A percentile compares a stretch with the other conserved stretches of the same genome.
Evolutionary conservation across 1,140 invertebrate genomes (phyloP).

Genomic region (Nephotettix cincticeps): DNA sequence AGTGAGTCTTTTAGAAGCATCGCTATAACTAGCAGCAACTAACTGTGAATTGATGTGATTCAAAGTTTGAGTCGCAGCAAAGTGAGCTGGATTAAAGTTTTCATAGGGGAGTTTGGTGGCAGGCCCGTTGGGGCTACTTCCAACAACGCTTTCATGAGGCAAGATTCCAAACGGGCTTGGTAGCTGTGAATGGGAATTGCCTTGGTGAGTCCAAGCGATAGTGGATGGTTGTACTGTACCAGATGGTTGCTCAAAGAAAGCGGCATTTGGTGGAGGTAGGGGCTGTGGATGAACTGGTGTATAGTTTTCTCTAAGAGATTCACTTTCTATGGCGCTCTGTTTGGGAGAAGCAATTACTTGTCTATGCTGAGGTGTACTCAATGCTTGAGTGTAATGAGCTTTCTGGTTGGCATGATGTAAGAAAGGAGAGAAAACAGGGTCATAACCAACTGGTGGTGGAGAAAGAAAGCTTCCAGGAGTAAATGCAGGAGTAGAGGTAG

Average conservation of each 20-base stretch:
- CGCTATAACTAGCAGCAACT: conserved; percentile 27
- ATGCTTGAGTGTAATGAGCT: conserved; percentile 45
- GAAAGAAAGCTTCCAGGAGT: conserved; percentile 68
- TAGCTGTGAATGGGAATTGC: conserved; percentile 60
- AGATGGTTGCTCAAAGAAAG: conserved; percentile 64
- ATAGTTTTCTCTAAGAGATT: conserved; percentile 49
- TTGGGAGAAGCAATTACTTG: conserved; percentile 55
- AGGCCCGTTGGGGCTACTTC: conserved; percentile 61
- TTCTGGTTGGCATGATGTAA: conserved; percentile 68
- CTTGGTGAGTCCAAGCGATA: conserved; percentile 59
- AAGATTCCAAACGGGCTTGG: conserved; percentile 73
- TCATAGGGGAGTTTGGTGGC: conserved; percentile 57
- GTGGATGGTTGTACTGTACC: conserved; percentile 52
- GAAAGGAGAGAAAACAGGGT: conserved; percentile 67
- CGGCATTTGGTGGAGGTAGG: conserved; percentile 52
- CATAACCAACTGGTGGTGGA: conserved; percentile 62
- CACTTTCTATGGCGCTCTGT: conserved; percentile 56
- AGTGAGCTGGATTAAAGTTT: conserved; percentile 63
- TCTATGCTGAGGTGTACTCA: conserved; percentile 48
- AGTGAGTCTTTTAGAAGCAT: conserved; percentile 26
- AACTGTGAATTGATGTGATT: conserved; percentile 59
- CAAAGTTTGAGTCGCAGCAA: conserved; percentile 60
- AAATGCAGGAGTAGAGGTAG: conserved; percentile 53
- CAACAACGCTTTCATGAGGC: conserved; percentile 72
- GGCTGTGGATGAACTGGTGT: conserved; percentile 46